Conservation (phyloP, 2,888 invertebrate genomes). For the Andrena camellia region DNA sequence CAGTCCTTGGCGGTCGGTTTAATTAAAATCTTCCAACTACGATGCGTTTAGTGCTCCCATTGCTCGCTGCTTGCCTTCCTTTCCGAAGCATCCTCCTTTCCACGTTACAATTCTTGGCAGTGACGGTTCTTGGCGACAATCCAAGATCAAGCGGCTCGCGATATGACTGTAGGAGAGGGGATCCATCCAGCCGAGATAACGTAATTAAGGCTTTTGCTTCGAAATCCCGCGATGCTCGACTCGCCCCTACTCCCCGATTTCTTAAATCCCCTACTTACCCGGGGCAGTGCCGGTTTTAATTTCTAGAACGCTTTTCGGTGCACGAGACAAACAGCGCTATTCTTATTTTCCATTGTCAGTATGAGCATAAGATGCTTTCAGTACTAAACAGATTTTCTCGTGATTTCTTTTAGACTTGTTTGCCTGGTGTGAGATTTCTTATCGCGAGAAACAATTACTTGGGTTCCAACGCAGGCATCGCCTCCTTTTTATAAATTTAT, state of each 20-base stretch:
- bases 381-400: slow-evolving; percentile 13
- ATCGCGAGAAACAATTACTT: neutral
- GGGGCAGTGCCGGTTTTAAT: slow-evolving; percentile 19
- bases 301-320: slow-evolving; percentile 29
- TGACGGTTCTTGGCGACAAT: slow-evolving; percentile 74
- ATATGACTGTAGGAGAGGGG: slow-evolving; percentile 71
- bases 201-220: slow-evolving; percentile 80
- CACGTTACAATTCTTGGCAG: slow-evolving; percentile 71
- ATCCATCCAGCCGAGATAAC: slow-evolving; percentile 78
- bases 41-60: slow-evolving; percentile 52
- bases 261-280: slow-evolving; percentile 29
- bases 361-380: neutral
- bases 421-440: neutral
- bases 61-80: slow-evolving; percentile 17
- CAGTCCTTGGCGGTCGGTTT: slow-evolving; percentile 74
- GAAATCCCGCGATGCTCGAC: slow-evolving; percentile 56
- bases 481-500: too few relatives aligned
- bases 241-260: slow-evolving; percentile 32
- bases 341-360: slow-evolving; percentile 16
- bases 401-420: slow-evolving; percentile 1
- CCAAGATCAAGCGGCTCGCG: slow-evolving; percentile 74
- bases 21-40: slow-evolving; percentile 78
- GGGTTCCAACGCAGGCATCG: neutral
- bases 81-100: slow-evolving; percentile 51
- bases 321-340: neutral